Percentiles rank a stretch among this genome's conserved stretches.
Evolutionary conservation across 2,888 invertebrate species (phyloP).

Genomic region (Timema podura): DNA sequence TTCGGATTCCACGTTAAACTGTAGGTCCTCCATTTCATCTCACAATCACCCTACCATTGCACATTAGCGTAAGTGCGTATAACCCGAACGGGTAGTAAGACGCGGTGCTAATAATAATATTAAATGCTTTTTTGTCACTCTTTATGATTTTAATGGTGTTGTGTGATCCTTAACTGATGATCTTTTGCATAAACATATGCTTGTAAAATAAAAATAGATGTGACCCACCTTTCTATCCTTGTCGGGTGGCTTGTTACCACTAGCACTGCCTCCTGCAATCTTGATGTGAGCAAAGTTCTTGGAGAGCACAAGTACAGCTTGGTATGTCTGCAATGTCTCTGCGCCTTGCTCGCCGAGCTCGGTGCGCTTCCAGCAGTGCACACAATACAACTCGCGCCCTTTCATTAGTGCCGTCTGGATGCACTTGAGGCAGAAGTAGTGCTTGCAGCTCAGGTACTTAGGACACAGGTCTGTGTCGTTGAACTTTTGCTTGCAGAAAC

Average conservation of each 20-base stretch:
- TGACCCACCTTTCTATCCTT: slow-evolving; percentile 31
- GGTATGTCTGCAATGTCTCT: slow-evolving; percentile 64
- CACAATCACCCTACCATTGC: no score
- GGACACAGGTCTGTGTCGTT: slow-evolving; percentile 69
- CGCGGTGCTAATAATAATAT: no score
- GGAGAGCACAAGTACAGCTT: slow-evolving; percentile 61
- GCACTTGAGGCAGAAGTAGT: slow-evolving; percentile 73
- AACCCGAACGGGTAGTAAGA: no score
- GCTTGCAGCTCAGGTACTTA: slow-evolving; percentile 69
- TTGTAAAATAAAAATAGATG: neutral
- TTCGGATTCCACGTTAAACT: no score
- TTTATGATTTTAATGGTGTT: slow-evolving; percentile 3
- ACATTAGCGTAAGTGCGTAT: no score
- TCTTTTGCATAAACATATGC: neutral
- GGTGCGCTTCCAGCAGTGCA: slow-evolving; percentile 71
- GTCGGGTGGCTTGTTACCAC: slow-evolving; percentile 42
- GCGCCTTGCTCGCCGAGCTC: slow-evolving; percentile 63
- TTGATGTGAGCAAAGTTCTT: slow-evolving; percentile 59
- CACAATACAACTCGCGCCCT: slow-evolving; percentile 51
- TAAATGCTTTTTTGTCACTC: neutral
- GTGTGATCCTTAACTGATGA: neutral
- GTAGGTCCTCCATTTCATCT: no score
- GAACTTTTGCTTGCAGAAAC: slow-evolving; percentile 70
- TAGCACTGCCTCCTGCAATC: slow-evolving; percentile 43
- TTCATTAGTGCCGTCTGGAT: slow-evolving; percentile 64